Base-by-base conservation (phyloP, 2,113 vertebrate species). In the Pomatorhinus ruficollis region DNA sequence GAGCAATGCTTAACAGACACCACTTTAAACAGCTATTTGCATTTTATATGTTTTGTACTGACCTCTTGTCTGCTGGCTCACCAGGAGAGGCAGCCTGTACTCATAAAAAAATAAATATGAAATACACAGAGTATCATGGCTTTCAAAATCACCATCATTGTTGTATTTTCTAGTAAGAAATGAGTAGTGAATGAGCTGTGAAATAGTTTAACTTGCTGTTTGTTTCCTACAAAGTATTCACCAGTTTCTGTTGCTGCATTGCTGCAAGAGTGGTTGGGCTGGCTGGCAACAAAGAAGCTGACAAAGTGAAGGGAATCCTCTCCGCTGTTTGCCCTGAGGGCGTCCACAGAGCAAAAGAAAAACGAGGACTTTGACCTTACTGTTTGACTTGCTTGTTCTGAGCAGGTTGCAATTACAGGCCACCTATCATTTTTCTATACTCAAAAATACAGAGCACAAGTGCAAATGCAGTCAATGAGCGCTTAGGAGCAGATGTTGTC, bases 341-440 rank as follows among this genome's bases (percentile, higher is more conserved):
- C 70, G 42, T 74, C 42, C 0, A 1, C 49, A 56, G 50, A 49
- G 54, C 33, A 88, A 78, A 79, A 70, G 9, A 83, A 94, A 79
- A 96, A 88, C 53, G 57, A 94, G 37, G 23, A 18, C 11, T 88
- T 91, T 91, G 79, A 93, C 92, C 87, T 93, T 66, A 72, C 8
- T 5, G 0, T 96, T 92, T 87, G 89, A 91, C 76, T 69, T 91
- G 28, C 39, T 83, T 94, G 50, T 56, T 87, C 53, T 57, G 33
- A 92, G 52, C n/a, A 74, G 69, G 22, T 82, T 92, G 70, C 35
- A 91, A 78, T 95, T 96, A 77, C 31, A 92, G 69, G n/a, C 57
- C 64, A 89, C 54, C n/a, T 85, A 87, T 88, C 39, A 93, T 80
- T 94, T 94, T 66, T 71, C 30, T 50, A 27, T 50, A 33, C 28